Percentiles rank a stretch among this genome's conserved stretches.
phyloP scores from a whole-genome alignment of 1,140 invertebrate species.

The Heliothis subflexa region DNA sequence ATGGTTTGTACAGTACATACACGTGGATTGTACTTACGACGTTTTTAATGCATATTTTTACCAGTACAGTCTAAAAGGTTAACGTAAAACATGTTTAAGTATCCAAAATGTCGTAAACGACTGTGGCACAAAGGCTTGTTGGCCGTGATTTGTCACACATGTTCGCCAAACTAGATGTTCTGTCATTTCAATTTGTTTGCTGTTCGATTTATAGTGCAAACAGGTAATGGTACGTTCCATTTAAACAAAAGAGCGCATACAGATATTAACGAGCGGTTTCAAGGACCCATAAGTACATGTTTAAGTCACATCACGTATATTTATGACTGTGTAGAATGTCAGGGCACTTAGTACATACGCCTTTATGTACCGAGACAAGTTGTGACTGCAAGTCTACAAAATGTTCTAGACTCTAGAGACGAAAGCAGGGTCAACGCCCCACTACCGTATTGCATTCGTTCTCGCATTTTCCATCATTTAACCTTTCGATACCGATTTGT shows the following conservation, averaged over 20 bases:
- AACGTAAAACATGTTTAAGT: background rate
- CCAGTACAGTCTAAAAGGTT: background rate
- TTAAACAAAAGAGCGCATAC: background rate
- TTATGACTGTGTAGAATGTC: background rate
- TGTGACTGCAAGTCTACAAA: background rate
- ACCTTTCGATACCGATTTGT: conserved; percentile 10
- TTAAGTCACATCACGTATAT: background rate
- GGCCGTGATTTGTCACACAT: conserved; percentile 5
- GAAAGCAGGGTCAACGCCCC: conserved; percentile 38
- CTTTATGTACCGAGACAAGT: background rate
- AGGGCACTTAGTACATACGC: background rate
- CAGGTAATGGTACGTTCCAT: background rate
- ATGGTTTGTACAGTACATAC: background rate
- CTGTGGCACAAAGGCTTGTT: background rate
- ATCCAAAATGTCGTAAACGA: background rate
- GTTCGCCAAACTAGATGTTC: background rate
- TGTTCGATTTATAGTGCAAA: background rate
- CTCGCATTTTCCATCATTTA: background rate
- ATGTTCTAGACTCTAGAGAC: conserved; percentile 37
- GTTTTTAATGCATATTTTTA: background rate
- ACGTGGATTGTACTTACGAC: background rate
- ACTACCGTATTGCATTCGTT: background rate
- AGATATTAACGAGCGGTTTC: conserved; percentile 1
- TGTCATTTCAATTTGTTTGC: conserved; percentile 8
- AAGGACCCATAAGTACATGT: background rate